A percentile compares a stretch with the other conserved stretches of the same genome.
Evolutionary conservation across 1,140 invertebrate genomes (phyloP).

Genomic region (Penaeus vannamei): DNA sequence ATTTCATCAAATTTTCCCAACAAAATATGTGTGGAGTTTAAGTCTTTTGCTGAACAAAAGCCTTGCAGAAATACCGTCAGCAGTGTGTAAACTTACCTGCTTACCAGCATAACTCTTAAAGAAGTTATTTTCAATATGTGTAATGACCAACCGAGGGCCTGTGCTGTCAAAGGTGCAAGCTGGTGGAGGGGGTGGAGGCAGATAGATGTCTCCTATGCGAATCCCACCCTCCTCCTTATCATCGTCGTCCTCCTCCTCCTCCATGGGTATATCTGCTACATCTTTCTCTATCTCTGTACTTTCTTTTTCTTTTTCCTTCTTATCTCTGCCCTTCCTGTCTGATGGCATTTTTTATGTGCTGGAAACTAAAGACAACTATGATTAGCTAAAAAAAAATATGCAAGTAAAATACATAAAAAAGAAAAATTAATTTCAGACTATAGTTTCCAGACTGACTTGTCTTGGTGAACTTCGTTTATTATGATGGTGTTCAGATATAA

Average conservation of each 20-base stretch:
- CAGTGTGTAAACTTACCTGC: conserved; percentile 72
- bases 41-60: background rate
- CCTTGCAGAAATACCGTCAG: background rate
- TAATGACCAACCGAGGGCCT: conserved; percentile 91
- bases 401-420: too few relatives aligned
- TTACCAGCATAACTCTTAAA: conserved; percentile 98
- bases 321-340: conserved; percentile 36
- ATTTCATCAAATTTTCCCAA: too few relatives aligned
- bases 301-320: conserved; percentile 37
- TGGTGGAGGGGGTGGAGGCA: conserved; percentile 85
- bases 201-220: conserved; percentile 85
- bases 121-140: conserved; percentile 92
- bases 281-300: conserved; percentile 28
- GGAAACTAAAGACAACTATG: too few relatives aligned
- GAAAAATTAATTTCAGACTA: too few relatives aligned
- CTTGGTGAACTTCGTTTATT: too few relatives aligned
- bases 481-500: too few relatives aligned
- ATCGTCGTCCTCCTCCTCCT: conserved; percentile 61
- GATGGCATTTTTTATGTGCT: too few relatives aligned
- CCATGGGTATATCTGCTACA: conserved; percentile 38
- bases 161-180: conserved; percentile 78
- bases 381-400: too few relatives aligned
- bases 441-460: too few relatives aligned
- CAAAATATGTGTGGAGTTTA: background rate
- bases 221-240: conserved; percentile 70